Evolutionary conservation across 2,888 invertebrate genomes (phyloP), one percentile per base, ranked within the genome.

Genomic region (Alsophila aescularia): DNA sequence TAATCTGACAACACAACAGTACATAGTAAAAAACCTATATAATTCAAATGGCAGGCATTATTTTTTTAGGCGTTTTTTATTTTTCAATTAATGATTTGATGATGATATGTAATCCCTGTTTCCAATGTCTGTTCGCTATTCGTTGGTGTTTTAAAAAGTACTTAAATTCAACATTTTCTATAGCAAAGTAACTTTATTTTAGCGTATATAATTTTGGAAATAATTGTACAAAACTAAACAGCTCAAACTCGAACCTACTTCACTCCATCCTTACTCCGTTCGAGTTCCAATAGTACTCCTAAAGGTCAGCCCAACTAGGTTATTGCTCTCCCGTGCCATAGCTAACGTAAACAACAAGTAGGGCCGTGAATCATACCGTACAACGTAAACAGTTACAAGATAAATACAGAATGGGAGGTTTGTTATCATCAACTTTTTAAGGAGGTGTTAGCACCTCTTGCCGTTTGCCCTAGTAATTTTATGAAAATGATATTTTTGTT

Each of bases 221-320:
- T 9, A 29, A n/a, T 1, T n/a, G 6, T 21, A 21, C 21, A 21
- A 10, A 16, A 2, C 0, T 0, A 7, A 36, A 24, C 21, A 9
- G 8, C 9, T 13, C 8, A n/a, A 37, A 39, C 24, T 24, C 14
- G 14, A 40, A 9, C 14, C 14, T 14, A 27, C 5, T 9, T 32
- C 40, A 14, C 29, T 9, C 8, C 29, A 1, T 12, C 1, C 31
- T 18, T 3, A 12, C n/a, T n/a, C 49, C 18, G 2, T 32, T 52
- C 47, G 47, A 48, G 48, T 53, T 48, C 21, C 39, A 3, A 0
- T 37, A 48, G 48, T 48, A 49, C 21, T n/a, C n/a, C 21, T 15
- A 54, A 43, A 54, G 53, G 53, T 54, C 53, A 54, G 36, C 37
- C 43, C 31, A 48, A 37, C 31, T 54, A 27, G 53, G 53, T 54